Evolutionary conservation across 2,888 invertebrate genomes (phyloP).

Genomic region (Antheraea yamamai): DNA sequence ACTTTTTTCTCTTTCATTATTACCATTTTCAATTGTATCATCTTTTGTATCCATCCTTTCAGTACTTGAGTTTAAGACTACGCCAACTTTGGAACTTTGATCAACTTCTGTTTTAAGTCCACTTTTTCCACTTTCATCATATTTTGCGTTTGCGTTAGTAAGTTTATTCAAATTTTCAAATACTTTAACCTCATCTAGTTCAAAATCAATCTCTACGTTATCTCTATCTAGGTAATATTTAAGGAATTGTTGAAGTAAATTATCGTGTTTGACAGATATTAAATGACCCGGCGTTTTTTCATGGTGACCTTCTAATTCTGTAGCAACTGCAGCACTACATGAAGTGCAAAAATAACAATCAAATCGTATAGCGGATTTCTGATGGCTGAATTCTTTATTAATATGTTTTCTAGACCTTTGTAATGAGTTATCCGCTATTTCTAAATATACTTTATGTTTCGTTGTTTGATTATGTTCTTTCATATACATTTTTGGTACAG

Average conservation of each 20-base stretch:
- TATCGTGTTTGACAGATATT: conserved; percentile 34
- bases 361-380: conserved; percentile 12
- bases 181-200: not conserved
- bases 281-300: conserved; percentile 34
- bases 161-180: not conserved
- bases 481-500: conserved; percentile 39
- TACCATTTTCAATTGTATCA: not conserved
- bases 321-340: conserved; percentile 32
- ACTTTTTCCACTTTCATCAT: not conserved
- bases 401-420: conserved; percentile 38
- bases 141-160: not conserved
- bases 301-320: conserved; percentile 32
- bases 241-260: conserved; percentile 34
- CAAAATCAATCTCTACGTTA: conserved; percentile 21
- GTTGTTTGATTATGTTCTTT: conserved; percentile 38
- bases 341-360: conserved; percentile 40
- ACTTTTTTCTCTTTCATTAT: not conserved
- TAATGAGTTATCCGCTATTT: conserved; percentile 39
- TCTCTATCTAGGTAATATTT: conserved; percentile 24
- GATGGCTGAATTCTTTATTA: not conserved
- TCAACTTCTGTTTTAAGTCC: not conserved
- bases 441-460: conserved; percentile 38
- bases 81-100: not conserved
- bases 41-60: not conserved
- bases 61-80: not conserved